phyloP scores from a whole-genome alignment of 2,888 invertebrate species.

The Orchesella flavescens region DNA sequence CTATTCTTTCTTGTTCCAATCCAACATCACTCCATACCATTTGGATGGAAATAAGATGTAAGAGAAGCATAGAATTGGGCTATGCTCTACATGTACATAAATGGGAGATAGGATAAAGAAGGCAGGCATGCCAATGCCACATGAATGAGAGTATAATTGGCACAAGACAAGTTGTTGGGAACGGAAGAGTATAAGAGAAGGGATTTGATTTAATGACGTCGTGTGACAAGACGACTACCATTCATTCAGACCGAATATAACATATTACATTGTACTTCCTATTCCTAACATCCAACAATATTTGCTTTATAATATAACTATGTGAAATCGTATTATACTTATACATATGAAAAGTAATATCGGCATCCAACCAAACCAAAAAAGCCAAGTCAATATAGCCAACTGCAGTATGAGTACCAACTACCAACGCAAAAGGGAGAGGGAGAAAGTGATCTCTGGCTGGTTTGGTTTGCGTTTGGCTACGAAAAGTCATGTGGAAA shows the following conservation, averaged over 20 bases:
- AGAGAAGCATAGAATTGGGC: too few species aligned
- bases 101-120: neutral
- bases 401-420: neutral
- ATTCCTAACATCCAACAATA: neutral
- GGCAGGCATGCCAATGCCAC: conserved; percentile 26
- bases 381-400: too few species aligned
- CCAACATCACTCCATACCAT: neutral
- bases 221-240: conserved; percentile 51
- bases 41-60: too few species aligned
- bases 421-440: neutral
- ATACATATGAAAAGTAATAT: neutral
- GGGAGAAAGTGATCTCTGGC: conserved; percentile 29
- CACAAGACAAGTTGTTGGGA: conserved; percentile 45
- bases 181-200: conserved; percentile 19
- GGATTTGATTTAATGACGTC: conserved; percentile 58
- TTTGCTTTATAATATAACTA: too few species aligned
- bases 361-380: too few species aligned
- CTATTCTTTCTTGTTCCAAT: neutral
- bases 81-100: too few species aligned
- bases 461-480: neutral
- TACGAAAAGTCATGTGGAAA: conserved; percentile 1
- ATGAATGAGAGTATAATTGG: conserved; percentile 40
- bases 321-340: neutral
- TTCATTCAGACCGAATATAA: conserved; percentile 60
- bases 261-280: conserved; percentile 56